These are phyloP conservation scores for Drosophila quinaria DNA, from an alignment of 2,888 invertebrate species.

Conservation along the genomic window DNA sequence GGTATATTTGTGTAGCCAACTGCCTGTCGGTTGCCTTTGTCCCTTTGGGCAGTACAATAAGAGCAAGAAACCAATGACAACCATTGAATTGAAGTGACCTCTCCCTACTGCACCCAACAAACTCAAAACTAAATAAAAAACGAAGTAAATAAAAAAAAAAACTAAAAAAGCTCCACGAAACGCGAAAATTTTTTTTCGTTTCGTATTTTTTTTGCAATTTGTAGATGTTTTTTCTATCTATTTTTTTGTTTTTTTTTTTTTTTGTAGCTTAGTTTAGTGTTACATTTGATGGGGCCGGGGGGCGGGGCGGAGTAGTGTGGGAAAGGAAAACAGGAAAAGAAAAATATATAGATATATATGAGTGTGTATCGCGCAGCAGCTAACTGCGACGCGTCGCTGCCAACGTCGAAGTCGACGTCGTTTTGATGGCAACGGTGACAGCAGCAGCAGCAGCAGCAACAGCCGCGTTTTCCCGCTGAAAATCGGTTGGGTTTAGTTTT, in stretches of 20 bases:
- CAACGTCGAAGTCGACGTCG: conserved; percentile 30
- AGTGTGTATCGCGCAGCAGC: conserved; percentile 17
- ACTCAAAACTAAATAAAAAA: too few relatives aligned
- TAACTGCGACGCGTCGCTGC: conserved; percentile 11
- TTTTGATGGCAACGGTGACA: conserved; percentile 24
- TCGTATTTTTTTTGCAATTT: conserved; percentile 37
- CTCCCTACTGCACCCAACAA: background rate
- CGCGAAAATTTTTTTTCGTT: conserved; percentile 38
- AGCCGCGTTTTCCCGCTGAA: conserved; percentile 41
- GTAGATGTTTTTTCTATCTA: conserved; percentile 11
- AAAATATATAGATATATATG: background rate
- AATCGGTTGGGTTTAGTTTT: conserved; percentile 66
- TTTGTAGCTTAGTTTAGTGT: conserved; percentile 23
- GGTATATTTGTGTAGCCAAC: conserved; percentile 20
- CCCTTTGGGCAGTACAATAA: background rate
- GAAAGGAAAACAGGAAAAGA: conserved; percentile 9
- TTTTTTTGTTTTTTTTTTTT: background rate
- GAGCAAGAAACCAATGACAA: conserved; percentile 21
- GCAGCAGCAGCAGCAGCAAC: conserved; percentile 13
- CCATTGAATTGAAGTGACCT: conserved; percentile 5
- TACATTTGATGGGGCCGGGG: conserved; percentile 4
- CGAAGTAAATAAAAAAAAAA: too few relatives aligned
- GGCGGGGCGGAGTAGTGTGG: background rate
- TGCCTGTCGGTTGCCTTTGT: background rate
- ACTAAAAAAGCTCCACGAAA: conserved; percentile 9